Base-by-base conservation (phyloP, 2,113 vertebrate species). In the Monopterus albus region DNA sequence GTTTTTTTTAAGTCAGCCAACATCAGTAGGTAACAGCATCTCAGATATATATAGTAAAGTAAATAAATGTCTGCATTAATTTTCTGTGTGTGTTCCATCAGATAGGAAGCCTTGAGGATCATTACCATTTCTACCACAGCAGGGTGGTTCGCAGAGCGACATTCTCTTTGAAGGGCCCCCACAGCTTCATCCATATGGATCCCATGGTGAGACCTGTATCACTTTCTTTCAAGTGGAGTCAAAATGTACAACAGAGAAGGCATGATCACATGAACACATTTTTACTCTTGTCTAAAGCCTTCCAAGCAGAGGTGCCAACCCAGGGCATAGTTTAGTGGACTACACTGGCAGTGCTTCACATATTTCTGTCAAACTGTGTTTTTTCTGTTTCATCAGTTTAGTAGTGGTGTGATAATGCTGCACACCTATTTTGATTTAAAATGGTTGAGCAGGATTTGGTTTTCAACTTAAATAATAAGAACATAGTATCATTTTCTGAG, bases 41-140 rank as follows among this genome's bases (percentile, higher is more conserved):
- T 31, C 3, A 25, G 13, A 49, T 8, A 29, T 8, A n/a, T 15
- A n/a, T n/a, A n/a, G n/a, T n/a, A n/a, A n/a, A n/a, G n/a, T n/a
- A 25, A n/a, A 25, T 1, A 39, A 3, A 7, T 50, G 23, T 17
- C 6, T 17, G 25, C 15, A 38, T 23, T 33, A 38, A 12, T 8
- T 0, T 56, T 21, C 13, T 12, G 33, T 3, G 8, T 81, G 65
- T 92, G 85, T 66, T 91, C 85, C n/a, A 71, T 70, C 72, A 98
- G 96, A 95, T 97, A 13, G 96, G 96, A 57, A 94, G 79, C 83
- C 87, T 98, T 90, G 94, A 96, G 40, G 83, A 96, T 69, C 95
- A 96, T 72, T 98, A 98, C 76, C 96, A 97, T 87, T 97, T 97
- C 66, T 95, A 96, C 85, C 96, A 98, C 77, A 95, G 95, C 88